A percentile compares a stretch with the other conserved stretches of the same genome.
Conservation (phyloP, 2,113 vertebrate species). For the Entomyzon cyanotis region DNA sequence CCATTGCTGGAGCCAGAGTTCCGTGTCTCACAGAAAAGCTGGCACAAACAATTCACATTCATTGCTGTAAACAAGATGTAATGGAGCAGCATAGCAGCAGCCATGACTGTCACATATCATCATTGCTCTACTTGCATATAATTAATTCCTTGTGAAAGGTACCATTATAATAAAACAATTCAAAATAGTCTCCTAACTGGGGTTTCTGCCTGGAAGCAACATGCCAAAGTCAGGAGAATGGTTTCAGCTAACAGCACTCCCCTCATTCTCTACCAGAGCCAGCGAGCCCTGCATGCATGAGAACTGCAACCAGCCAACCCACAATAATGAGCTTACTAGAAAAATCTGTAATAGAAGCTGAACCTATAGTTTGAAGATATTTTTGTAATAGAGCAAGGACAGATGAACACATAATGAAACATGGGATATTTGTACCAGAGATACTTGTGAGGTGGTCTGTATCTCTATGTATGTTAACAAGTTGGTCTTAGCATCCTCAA, state of each 20-base stretch:
- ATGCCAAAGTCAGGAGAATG: neutral
- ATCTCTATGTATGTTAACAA: neutral
- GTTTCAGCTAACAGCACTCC: neutral
- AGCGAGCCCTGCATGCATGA: neutral
- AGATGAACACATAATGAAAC: neutral
- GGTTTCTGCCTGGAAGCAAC: conserved; percentile 16
- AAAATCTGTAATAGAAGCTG: neutral
- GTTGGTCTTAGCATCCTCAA: neutral
- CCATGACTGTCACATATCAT: conserved; percentile 4
- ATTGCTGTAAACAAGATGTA: conserved; percentile 38
- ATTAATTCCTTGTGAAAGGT: conserved; percentile 39
- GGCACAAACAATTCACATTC: neutral
- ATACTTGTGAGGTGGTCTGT: neutral
- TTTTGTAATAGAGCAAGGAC: neutral
- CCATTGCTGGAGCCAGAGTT: neutral
- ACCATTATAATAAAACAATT: conserved; percentile 13
- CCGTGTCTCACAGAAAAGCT: neutral
- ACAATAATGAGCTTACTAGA: neutral
- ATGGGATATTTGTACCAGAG: neutral
- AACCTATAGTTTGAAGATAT: neutral
- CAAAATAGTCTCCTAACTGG: neutral
- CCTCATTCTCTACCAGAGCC: neutral
- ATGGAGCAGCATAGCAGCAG: neutral
- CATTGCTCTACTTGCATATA: neutral
- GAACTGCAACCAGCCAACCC: neutral